A percentile compares a stretch with the other conserved stretches of the same genome.
These are phyloP conservation scores for Glaucopsyche alexis DNA, from an alignment of 2,888 invertebrate genomes.

Conservation along the genomic window DNA sequence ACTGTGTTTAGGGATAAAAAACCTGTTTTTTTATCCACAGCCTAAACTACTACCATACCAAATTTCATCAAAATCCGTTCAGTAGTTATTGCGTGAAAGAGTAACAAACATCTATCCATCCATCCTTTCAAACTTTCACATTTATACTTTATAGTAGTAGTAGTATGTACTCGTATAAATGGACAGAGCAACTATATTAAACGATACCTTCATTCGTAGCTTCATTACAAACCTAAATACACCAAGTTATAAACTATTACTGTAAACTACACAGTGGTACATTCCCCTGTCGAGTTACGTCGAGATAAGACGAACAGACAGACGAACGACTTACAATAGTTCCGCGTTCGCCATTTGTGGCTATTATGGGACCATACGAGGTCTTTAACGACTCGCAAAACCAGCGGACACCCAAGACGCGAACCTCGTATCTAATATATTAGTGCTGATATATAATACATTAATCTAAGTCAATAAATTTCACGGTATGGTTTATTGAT, in stretches of 20 bases:
- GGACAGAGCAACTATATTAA: neutral
- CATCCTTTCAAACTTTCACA: too few species aligned
- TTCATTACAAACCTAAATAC: neutral
- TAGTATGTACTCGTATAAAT: too few species aligned
- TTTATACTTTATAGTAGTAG: too few species aligned
- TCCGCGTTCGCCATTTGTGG: conserved; percentile 23
- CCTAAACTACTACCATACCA: too few species aligned
- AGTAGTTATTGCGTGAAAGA: too few species aligned
- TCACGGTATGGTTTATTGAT: too few species aligned
- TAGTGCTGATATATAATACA: neutral
- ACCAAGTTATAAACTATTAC: neutral
- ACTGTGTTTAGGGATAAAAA: too few species aligned
- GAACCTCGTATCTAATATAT: neutral
- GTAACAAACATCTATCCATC: too few species aligned
- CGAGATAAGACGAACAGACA: neutral
- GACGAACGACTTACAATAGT: neutral
- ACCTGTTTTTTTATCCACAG: too few species aligned
- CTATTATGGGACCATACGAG: neutral
- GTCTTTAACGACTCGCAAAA: neutral
- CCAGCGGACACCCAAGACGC: conserved; percentile 22
- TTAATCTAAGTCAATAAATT: neutral
- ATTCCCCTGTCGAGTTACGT: neutral
- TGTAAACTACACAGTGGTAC: neutral
- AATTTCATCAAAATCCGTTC: too few species aligned
- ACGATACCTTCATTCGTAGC: neutral